Base-by-base conservation (phyloP, 2,113 vertebrate genomes). In the Sceloporus undulatus region DNA sequence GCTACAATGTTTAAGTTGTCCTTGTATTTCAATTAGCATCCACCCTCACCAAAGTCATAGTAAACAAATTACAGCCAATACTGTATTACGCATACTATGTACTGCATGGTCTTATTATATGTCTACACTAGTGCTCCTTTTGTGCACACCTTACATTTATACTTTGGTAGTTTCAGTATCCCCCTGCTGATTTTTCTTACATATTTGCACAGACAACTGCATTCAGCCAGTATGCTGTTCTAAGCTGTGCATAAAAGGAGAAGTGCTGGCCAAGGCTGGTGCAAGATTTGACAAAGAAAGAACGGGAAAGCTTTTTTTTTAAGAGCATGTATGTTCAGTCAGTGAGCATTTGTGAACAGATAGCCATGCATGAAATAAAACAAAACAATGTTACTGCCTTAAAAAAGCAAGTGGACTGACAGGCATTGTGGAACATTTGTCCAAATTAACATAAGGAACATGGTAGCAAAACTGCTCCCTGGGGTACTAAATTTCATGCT, bases 281-380 rank as follows among this genome's bases (percentile, higher is more conserved):
- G 73, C 3, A 76, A 87, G 42, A n/a, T 59, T 62, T 59, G 56
- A 74, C 34, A 73, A 73, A 73, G 65, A 18, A 82, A 75, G 23
- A 70, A 82, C 66, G n/a, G n/a, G 40, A 34, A 29, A 79, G 9
- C 38, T 52, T 48, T 56, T 48, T 48, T 48, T 48, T 48, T 48
- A 84, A 71, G 40, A 84, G 74, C 38, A 79, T 70, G 27, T 48
- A 38, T 85, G 18, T 73, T 25, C 27, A 9, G 27, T n/a, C 3
- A 16, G 65, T 40, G 42, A 23, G 2, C 66, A 87, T 71, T 87
- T 40, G 34, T 27, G 66, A 80, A 56, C 34, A 71, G 29, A n/a
- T 38, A 25, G 14, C 42, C 42, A 29, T 75, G 85, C 85, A 79
- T 79, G 48, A 71, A 86, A 86, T 9, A 79, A 79, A 79, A 80